Base-by-base conservation (phyloP, 2,113 vertebrate genomes). In the Vireo altiloquus region DNA sequence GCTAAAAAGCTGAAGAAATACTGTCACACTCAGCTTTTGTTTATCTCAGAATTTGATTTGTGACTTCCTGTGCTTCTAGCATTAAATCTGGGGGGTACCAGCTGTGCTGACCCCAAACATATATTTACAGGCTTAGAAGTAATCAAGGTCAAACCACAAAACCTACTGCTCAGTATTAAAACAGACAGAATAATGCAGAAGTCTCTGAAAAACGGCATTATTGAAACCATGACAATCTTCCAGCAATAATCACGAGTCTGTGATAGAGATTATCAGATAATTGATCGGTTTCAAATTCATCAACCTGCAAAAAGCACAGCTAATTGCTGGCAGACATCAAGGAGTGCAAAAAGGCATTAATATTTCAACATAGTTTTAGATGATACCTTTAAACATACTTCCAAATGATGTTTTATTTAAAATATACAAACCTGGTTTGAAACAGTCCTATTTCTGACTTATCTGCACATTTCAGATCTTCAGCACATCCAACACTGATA, bases 271-370 rank as follows among this genome's bases (percentile, higher is more conserved):
- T 95, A 97, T 91, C 95, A 96, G 94, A 89, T 92, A 97, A 96
- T 70, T 96, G 94, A 97, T 93, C 75, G 39, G 90, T 91, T 96
- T 97, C 94, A 97, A 95, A 95, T 88, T 97, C 93, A 95, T 95
- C 95, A 96, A 79, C 82, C 82, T 85, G 42, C 79, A 84, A 93
- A 92, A 93, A 95, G 79, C 49, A 77, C 39, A 91, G 69, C 84
- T 96, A 95, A 97, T 96, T 97, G 89, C 90, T 92, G 94, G 90
- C 60, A 81, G 50, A 90, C 91, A 96, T 92, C 86, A 72, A 94
- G 81, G 91, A 88, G 68, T 77, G 14, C 65, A 56, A 54, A 82
- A 87, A 71, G 50, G 65, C 95, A 95, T 81, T 69, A 90, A 80
- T 95, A 91, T 89, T 91, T 74, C 94, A 88, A 79, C 37, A n/a